phyloP scores from a whole-genome alignment of 2,113 vertebrate species.

The Gallinago jamesoni region DNA sequence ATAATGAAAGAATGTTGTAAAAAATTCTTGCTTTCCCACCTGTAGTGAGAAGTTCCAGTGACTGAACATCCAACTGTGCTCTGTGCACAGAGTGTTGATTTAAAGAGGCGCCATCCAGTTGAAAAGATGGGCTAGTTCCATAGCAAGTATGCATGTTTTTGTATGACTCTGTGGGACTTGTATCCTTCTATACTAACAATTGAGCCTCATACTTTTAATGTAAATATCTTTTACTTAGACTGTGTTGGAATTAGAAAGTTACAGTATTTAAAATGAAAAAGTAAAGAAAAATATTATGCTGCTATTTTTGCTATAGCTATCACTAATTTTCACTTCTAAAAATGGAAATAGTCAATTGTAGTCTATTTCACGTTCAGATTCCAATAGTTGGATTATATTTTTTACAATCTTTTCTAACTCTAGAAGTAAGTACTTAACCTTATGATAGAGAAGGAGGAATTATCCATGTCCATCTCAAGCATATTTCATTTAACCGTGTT shows the following conservation, averaged over 20 bases:
- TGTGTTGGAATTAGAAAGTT: neutral
- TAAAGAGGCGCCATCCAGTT: neutral
- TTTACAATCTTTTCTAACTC: neutral
- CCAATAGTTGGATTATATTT: neutral
- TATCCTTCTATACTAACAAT: neutral
- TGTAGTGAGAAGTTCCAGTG: neutral
- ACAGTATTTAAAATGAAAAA: neutral
- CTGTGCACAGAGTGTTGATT: neutral
- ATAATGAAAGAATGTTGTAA: neutral
- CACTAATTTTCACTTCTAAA: neutral
- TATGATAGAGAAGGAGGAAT: neutral
- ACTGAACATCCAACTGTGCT: neutral
- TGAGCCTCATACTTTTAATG: neutral
- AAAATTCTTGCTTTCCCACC: neutral
- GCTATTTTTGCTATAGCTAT: neutral
- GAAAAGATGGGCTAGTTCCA: neutral
- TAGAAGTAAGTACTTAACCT: neutral
- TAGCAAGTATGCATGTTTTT: neutral
- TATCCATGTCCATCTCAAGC: neutral
- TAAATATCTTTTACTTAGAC: neutral
- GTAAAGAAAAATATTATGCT: neutral
- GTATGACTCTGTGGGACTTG: fast-evolving
- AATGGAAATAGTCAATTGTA: neutral
- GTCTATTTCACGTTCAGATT: neutral
- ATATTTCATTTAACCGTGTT: neutral